A percentile compares a stretch with the other conserved stretches of the same genome.
phyloP scores from a whole-genome alignment of 2,888 invertebrate species.

The Pachycephus smyrnensis region DNA sequence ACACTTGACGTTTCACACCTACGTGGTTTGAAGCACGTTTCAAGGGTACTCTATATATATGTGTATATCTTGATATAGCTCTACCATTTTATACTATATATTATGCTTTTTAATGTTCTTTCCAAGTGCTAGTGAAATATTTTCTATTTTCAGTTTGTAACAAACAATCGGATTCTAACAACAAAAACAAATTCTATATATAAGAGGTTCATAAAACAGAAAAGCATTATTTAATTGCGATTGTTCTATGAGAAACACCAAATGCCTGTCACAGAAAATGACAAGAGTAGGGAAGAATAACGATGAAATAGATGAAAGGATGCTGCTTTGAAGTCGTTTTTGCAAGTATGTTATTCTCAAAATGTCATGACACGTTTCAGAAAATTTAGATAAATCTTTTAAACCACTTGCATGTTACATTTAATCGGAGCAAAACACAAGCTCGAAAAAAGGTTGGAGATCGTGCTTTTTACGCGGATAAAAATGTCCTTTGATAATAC shows the following conservation, averaged over 20 bases:
- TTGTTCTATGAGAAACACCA: background rate
- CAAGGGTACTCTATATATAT: background rate
- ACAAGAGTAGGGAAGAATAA: background rate
- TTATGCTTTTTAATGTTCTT: background rate
- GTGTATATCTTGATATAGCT: too few species aligned
- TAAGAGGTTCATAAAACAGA: background rate
- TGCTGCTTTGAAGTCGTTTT: background rate
- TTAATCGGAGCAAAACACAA: background rate
- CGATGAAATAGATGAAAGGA: background rate
- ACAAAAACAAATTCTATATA: background rate
- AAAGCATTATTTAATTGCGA: background rate
- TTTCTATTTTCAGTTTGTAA: background rate
- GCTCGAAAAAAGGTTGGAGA: background rate
- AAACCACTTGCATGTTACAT: background rate
- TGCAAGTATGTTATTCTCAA: background rate
- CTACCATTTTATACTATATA: too few species aligned
- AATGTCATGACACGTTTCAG: background rate
- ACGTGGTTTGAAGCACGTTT: background rate
- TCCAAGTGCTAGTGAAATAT: background rate
- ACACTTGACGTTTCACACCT: background rate
- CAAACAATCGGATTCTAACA: background rate
- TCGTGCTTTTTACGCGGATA: constrained; percentile 6
- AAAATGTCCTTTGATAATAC: constrained; percentile 44
- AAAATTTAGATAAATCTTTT: background rate
- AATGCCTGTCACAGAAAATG: background rate